A percentile compares a stretch with the other conserved stretches of the same genome.
Conservation (phyloP, 2,113 vertebrate genomes). For the Fregetta grallaria region DNA sequence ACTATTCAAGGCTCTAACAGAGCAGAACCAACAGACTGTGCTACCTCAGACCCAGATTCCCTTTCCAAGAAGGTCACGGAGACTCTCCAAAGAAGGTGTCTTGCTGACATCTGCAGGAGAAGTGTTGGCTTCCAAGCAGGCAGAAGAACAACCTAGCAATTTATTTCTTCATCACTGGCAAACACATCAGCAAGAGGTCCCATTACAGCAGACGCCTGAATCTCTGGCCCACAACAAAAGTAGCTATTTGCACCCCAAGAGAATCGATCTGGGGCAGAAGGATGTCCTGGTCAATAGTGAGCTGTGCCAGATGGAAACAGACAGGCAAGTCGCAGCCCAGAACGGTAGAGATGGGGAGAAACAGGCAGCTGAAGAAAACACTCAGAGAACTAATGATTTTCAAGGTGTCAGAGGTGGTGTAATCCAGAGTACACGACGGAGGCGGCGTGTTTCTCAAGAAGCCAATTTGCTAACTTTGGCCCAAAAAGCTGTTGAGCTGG, state of each 20-base stretch:
- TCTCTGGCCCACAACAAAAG: constrained; percentile 51
- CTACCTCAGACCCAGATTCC: constrained; percentile 79
- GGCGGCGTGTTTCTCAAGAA: constrained; percentile 90
- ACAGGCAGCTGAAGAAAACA: constrained; percentile 44
- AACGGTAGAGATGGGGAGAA: constrained; percentile 72
- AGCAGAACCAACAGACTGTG: constrained; percentile 78
- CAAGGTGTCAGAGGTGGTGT: constrained; percentile 84
- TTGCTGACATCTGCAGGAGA: constrained; percentile 74
- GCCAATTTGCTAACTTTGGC: constrained; percentile 94
- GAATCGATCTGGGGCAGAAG: constrained; percentile 42
- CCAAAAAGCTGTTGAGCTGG: constrained; percentile 94
- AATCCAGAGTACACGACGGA: constrained; percentile 89
- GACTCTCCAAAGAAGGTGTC: constrained; percentile 91
- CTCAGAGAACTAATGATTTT: constrained; percentile 66
- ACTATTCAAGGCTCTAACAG: constrained; percentile 78
- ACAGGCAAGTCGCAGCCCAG: constrained; percentile 53
- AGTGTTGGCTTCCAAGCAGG: constrained; percentile 61
- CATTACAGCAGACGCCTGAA: constrained; percentile 68
- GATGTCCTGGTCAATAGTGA: constrained; percentile 55
- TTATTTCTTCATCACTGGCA: constrained; percentile 77
- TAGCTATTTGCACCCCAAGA: constrained; percentile 16
- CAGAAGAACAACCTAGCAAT: constrained; percentile 70
- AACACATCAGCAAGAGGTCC: constrained; percentile 64
- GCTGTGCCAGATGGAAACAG: constrained; percentile 59
- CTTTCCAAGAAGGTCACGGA: constrained; percentile 88